Evolutionary conservation across 2,888 invertebrate species (phyloP).

Genomic region (Himalopsyche tibetana): DNA sequence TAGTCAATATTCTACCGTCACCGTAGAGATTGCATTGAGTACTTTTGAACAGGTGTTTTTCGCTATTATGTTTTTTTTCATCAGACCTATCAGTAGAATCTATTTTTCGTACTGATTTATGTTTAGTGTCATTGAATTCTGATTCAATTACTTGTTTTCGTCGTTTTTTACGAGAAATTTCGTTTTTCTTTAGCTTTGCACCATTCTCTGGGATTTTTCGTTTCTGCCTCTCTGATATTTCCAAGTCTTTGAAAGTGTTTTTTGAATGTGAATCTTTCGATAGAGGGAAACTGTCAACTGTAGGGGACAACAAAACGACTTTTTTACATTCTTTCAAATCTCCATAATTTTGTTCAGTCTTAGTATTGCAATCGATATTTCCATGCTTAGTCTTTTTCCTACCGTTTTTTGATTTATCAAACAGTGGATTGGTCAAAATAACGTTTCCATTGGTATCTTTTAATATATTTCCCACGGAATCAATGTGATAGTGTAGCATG

Average conservation of each 20-base stretch:
- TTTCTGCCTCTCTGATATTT: neutral
- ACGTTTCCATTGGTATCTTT: conserved; percentile 62
- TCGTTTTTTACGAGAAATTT: neutral
- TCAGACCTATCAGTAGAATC: neutral
- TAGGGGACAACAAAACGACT: neutral
- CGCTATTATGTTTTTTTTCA: conserved; percentile 36
- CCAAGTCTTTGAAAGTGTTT: neutral
- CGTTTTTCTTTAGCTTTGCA: neutral
- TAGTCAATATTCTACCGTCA: conserved; percentile 70
- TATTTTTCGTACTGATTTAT: conserved; percentile 6
- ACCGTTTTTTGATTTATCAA: neutral
- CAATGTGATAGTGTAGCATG: conserved; percentile 32
- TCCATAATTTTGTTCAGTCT: too few species aligned
- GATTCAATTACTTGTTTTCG: conserved; percentile 12
- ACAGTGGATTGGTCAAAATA: conserved; percentile 45
- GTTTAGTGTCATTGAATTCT: conserved; percentile 11
- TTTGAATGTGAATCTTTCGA: neutral
- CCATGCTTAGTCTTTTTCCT: neutral
- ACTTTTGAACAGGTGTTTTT: conserved; percentile 4
- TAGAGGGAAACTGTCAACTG: neutral
- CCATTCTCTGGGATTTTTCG: neutral
- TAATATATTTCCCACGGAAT: conserved; percentile 51
- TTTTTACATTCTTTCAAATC: neutral
- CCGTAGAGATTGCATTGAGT: neutral
- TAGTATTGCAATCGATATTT: neutral